These are phyloP conservation scores for Equus przewalskii DNA, from an alignment of 2,113 vertebrate genomes.

Conservation along the genomic window DNA sequence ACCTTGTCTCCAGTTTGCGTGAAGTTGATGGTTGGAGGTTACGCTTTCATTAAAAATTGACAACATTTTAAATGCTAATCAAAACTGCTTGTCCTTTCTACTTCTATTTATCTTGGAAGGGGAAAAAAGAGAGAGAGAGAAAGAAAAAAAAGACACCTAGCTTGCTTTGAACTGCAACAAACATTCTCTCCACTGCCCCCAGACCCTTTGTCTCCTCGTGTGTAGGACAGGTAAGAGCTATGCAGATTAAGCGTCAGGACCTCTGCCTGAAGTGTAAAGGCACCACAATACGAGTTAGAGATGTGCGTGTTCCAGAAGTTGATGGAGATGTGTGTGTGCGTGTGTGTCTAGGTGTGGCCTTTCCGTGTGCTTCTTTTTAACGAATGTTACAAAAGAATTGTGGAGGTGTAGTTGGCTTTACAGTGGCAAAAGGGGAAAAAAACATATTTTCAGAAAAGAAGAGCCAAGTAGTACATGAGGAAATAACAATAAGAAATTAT, in stretches of 20 bases:
- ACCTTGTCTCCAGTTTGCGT: slow-evolving; percentile 85
- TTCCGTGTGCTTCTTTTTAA: background rate
- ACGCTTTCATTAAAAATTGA: slow-evolving; percentile 91
- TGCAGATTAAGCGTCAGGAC: slow-evolving; percentile 80
- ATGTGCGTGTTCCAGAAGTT: background rate
- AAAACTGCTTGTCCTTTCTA: slow-evolving; percentile 88
- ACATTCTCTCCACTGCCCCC: slow-evolving; percentile 71
- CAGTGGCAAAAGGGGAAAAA: fast-evolving
- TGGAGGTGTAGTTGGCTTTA: background rate
- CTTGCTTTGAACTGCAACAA: slow-evolving; percentile 86
- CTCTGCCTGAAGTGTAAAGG: slow-evolving; percentile 58
- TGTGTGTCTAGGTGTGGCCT: background rate
- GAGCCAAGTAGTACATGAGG: background rate
- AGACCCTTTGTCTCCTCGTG: slow-evolving; percentile 74
- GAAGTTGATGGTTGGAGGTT: slow-evolving; percentile 89
- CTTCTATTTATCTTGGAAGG: slow-evolving; percentile 84
- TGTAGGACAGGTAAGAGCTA: slow-evolving; percentile 84
- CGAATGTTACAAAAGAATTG: slow-evolving; percentile 29
- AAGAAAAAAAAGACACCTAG: slow-evolving; percentile 59
- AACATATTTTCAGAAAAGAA: background rate
- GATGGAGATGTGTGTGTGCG: background rate
- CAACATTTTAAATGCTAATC: slow-evolving; percentile 91
- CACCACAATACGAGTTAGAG: slow-evolving; percentile 67
- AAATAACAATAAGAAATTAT: slow-evolving; percentile 51
- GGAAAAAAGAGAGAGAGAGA: background rate